Evolutionary conservation across 2,113 vertebrate genomes (phyloP), one percentile per base, ranked within the genome.

Genomic region (Ranitomeya imitator): DNA sequence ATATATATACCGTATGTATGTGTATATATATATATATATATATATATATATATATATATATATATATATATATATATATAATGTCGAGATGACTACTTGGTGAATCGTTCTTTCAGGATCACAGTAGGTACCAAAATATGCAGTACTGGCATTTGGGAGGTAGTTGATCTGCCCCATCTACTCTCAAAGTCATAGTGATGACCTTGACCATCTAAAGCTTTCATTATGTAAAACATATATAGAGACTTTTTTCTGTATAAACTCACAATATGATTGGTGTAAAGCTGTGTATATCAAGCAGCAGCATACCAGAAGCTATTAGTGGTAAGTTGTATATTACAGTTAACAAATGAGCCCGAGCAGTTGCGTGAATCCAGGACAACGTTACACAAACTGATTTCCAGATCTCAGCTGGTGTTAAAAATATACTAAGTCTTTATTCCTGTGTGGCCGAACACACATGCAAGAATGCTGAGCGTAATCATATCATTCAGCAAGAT

Each of bases 391-490:
- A 69, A 55, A 55, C 6, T 16, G 23, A 69, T 69, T 71, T 54
- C 21, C 82, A 84, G 82, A 84, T 54, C 82, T 84, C 82, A 11
- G 63, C 65, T 52, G 45, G 45, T 67, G 45, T 83, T 83, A 83
- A 10, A 83, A 69, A 83, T 83, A 83, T 54, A 54, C 82, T 52
- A 23, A 69, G 21, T n/a, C 55, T 14, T 84, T 55, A 67, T 71
- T 84, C 82, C 82, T 84, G 63, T 84, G 82, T 26, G 82, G 63
- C 82, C 54, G 82, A 67, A 55, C 67, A 55, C 82, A 84, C 63
- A 67, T 13, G 37, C 37, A 54, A 26, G 63, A 84, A 52, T 55
- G 63, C 45, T 52, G 45, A 83, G 65, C 23, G 65, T 10, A 69
- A n/a, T 83, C 18, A 14, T 37, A 83, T 51, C 63, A 81, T 63